Base-by-base conservation (phyloP, 2,888 invertebrate genomes). In the Hanleya hanleyi region DNA sequence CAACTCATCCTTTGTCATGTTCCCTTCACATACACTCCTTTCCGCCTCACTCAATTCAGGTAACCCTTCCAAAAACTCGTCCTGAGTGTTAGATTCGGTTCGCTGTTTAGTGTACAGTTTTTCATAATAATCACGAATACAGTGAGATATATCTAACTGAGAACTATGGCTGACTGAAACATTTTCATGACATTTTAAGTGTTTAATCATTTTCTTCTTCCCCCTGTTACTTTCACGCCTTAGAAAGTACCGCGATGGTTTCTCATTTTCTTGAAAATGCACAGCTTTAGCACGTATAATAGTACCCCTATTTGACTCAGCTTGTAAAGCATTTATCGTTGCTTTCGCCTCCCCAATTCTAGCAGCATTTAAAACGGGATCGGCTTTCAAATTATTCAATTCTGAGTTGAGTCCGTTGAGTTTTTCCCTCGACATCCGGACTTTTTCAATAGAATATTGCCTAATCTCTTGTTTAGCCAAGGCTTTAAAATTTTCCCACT, bases 181-280 rank as follows among this genome's bases (percentile, higher is more conserved):
- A 57, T 29, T 29, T 32, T 57, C 2, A 26, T 57, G 57, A 4
- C 57, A 57, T 15, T 15, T 57, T 22, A 26, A 15, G 22, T 4
- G 22, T 57, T 57, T 57, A 4, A 57, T 51, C 51, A 51, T 26
- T 26, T 57, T 57, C 26, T 57, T 57, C n/a, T 57, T 57, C 32
- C 29, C 57, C 4, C 57, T 57, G 4, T 32, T 32, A 22, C 22
- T 32, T 57, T 57, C 29, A 22, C 57, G 22, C 57, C 3, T 4
- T 22, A 57, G 4, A 57, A 57, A 57, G 29, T 57, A 57, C 29
- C 29, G 22, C 32, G 57, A 29, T 1, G 57, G 57, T 26, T 57
- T 57, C 29, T 57, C 5, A 15, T 32, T 9, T 26, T 57, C 12
- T 15, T 57, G 26, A 29, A 57, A 57, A 57, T 57, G 57, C 15